Base-by-base conservation (phyloP, 2,888 invertebrate species). In the Athripsodes cinereus region DNA sequence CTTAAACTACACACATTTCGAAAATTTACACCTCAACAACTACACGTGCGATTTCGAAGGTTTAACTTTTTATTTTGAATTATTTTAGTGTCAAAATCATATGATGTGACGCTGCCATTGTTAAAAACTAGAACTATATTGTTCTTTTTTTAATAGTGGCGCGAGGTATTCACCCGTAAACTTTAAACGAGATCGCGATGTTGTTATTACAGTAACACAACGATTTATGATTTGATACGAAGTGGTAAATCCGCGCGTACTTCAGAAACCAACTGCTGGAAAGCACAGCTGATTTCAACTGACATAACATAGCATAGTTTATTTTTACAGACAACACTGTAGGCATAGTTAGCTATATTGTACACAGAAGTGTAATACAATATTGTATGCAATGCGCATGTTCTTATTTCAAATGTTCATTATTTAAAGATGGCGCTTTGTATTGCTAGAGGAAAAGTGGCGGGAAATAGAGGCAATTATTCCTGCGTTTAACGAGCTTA, bases 261-360 rank as follows among this genome's bases (percentile, higher is more conserved):
- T 13, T 13, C 40, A 16, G 13, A 3, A 40, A 13, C 3, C 40
- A 16, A 40, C 40, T 16, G 40, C 13, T 16, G 3, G 8, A 40
- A 40, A 40, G 40, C 16, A 40, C 40, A 40, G 40, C 40, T 40
- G 40, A 40, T 40, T n/a, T 40, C n/a, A 40, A 40, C 40, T 40
- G 13, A 40, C 40, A 40, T 40, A 40, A 8, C 13, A 13, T 16
- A 5, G n/a, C n/a, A n/a, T n/a, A n/a, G n/a, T n/a, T 13, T 40
- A 40, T n/a, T 16, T 40, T n/a, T 16, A 40, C 40, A 40, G 13
- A 40, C n/a, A 40, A 40, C 26, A 26, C 26, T 26, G 26, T 26
- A n/a, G n/a, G n/a, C n/a, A 26, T 26, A 26, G 26, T 26, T 26
- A 10, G 3, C 3, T 26, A 26, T 40, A 40, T 40, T 40, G 40